Conservation (phyloP, 2,113 vertebrate genomes). For the Jacana jacana region DNA sequence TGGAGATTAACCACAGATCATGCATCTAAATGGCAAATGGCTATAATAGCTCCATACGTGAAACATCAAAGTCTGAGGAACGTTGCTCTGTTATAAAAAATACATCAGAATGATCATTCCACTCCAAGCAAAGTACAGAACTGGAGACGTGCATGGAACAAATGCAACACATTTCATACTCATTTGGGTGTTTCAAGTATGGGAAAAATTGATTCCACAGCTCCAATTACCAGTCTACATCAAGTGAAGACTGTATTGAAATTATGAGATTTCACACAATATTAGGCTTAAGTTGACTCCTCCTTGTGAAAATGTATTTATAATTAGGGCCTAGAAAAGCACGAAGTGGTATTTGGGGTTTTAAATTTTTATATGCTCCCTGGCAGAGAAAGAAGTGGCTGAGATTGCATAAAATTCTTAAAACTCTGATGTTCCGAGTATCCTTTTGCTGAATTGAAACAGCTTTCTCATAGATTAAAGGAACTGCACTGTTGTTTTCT, state of each 20-base stretch:
- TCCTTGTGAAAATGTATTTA: constrained; percentile 47
- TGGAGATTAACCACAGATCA: constrained; percentile 77
- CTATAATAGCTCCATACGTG: constrained; percentile 78
- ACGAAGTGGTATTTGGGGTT: neutral
- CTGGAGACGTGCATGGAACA: constrained; percentile 26
- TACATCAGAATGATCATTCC: constrained; percentile 54
- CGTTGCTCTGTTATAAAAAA: constrained; percentile 69
- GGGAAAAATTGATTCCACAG: constrained; percentile 55
- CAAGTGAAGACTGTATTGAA: constrained; percentile 26
- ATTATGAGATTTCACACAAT: constrained; percentile 24
- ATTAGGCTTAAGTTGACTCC: constrained; percentile 47
- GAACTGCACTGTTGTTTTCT: neutral
- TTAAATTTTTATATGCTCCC: constrained; percentile 43
- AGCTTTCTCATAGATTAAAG: neutral
- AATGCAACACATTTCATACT: constrained; percentile 49
- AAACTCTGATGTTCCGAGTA: constrained; percentile 9
- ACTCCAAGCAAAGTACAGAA: neutral
- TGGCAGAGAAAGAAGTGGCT: constrained; percentile 5
- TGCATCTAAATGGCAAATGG: constrained; percentile 72
- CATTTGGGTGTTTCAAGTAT: constrained; percentile 46
- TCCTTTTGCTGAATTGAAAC: constrained; percentile 17
- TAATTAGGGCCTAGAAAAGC: constrained; percentile 30
- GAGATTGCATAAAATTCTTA: constrained; percentile 35
- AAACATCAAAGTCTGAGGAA: constrained; percentile 78
- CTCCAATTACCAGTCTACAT: constrained; percentile 29